These are phyloP conservation scores for Aphrophora alni DNA, from an alignment of 2,888 invertebrate genomes.

Conservation along the genomic window DNA sequence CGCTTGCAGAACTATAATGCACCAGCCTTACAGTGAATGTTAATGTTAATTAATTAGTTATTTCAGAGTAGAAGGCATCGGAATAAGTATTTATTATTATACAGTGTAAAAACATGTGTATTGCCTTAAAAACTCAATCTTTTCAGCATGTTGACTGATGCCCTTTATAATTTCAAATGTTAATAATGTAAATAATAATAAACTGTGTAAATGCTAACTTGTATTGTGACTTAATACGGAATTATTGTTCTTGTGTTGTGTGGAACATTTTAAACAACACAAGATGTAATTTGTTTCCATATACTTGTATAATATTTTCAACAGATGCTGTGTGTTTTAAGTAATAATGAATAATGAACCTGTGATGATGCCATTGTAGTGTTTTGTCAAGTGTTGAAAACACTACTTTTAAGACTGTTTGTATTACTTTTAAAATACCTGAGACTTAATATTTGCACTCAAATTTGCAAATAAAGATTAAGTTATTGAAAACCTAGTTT, in stretches of 20 bases:
- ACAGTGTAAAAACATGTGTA: constrained; percentile 30
- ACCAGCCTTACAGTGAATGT: constrained; percentile 69
- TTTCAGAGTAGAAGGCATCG: constrained; percentile 24
- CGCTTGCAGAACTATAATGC: constrained; percentile 53
- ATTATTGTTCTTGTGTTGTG: background rate
- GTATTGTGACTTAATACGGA: constrained; percentile 26
- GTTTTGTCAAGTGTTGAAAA: constrained; percentile 16
- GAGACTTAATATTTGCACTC: constrained; percentile 40
- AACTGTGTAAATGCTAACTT: constrained; percentile 45
- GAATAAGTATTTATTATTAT: background rate
- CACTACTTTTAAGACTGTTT: constrained; percentile 21
- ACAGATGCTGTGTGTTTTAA: constrained; percentile 30
- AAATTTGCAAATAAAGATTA: constrained; percentile 37
- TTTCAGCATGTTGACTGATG: constrained; percentile 3
- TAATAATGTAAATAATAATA: constrained; percentile 45
- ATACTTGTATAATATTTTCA: constrained; percentile 10
- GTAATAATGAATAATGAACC: constrained; percentile 44
- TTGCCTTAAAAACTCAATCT: constrained; percentile 33
- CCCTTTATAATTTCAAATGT: constrained; percentile 38
- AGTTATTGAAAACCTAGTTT: constrained; percentile 5
- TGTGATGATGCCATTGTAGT: constrained; percentile 49
- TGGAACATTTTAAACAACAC: background rate
- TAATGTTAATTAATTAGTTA: constrained; percentile 53
- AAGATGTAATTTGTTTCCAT: constrained; percentile 6
- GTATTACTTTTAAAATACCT: constrained; percentile 35